phyloP scores from a whole-genome alignment of 2,113 vertebrate genomes.

The Candoia aspera region DNA sequence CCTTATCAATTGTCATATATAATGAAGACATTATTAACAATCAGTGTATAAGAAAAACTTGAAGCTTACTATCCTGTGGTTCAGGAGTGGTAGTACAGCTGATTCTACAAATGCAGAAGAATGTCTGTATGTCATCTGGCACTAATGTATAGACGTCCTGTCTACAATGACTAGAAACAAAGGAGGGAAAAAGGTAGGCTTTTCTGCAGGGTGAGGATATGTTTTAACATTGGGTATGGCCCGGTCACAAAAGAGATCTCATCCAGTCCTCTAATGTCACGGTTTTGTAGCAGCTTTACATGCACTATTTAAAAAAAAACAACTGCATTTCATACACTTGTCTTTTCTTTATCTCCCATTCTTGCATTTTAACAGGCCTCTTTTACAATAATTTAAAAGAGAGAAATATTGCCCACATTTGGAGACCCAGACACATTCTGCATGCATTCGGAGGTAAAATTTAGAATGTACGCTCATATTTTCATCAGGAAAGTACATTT shows the following conservation, averaged over 20 bases:
- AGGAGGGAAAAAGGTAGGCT: neutral
- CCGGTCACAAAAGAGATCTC: neutral
- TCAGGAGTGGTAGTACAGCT: neutral
- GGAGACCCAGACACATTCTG: neutral
- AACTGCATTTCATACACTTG: neutral
- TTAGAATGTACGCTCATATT: neutral
- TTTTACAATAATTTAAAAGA: neutral
- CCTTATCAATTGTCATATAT: no score
- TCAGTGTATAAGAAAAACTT: no score
- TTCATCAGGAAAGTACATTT: constrained; percentile 28
- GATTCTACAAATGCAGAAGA: neutral
- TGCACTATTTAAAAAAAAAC: neutral
- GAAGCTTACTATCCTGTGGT: neutral
- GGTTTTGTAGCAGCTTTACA: neutral
- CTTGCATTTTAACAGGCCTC: neutral
- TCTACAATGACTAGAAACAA: neutral
- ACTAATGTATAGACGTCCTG: neutral
- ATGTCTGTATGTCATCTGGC: neutral
- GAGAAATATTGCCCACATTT: neutral
- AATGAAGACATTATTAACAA: no score
- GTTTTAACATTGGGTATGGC: neutral
- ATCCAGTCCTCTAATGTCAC: neutral
- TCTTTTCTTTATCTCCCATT: neutral
- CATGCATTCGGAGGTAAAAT: neutral
- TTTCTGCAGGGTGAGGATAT: neutral